These are phyloP conservation scores for Copidosoma aretas DNA, from an alignment of 2,888 invertebrate species.

Conservation along the genomic window DNA sequence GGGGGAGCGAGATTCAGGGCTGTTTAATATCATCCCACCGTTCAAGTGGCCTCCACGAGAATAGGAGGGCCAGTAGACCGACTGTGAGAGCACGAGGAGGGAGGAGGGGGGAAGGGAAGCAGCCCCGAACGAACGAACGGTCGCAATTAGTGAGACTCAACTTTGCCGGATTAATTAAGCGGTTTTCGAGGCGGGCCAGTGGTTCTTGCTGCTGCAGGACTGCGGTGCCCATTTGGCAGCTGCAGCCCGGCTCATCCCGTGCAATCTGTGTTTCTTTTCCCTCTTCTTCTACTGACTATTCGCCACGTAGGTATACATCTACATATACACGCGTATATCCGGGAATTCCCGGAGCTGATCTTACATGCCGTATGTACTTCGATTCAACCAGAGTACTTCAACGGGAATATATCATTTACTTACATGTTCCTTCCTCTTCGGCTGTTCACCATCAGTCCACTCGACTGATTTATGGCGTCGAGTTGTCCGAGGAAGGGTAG, in stretches of 20 bases:
- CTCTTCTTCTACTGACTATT: not conserved
- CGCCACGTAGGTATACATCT: too few relatives aligned
- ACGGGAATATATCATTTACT: too few relatives aligned
- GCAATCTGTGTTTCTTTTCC: not conserved
- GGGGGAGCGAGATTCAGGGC: slow-evolving; percentile 22
- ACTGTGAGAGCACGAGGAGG: not conserved
- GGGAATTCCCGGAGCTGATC: too few relatives aligned
- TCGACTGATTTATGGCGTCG: too few relatives aligned
- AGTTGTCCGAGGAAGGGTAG: too few relatives aligned
- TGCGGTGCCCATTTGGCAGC: slow-evolving; percentile 21
- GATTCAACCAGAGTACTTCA: too few relatives aligned
- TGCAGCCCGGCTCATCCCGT: not conserved
- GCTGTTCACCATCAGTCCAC: too few relatives aligned
- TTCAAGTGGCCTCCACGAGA: slow-evolving; percentile 1
- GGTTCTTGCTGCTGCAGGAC: slow-evolving; percentile 5
- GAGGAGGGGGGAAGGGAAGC: slow-evolving; percentile 36
- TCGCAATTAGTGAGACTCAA: slow-evolving; percentile 52
- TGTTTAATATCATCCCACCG: slow-evolving; percentile 34
- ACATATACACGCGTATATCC: too few relatives aligned
- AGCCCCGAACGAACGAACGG: slow-evolving; percentile 40
- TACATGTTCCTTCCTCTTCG: too few relatives aligned
- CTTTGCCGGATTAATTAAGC: slow-evolving; percentile 53
- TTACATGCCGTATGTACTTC: too few relatives aligned
- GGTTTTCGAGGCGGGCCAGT: slow-evolving; percentile 37
- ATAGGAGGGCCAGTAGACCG: not conserved